Evolutionary conservation across 2,888 invertebrate genomes (phyloP), one percentile per base, ranked within the genome.

Genomic region (Drosophila diplacantha): DNA sequence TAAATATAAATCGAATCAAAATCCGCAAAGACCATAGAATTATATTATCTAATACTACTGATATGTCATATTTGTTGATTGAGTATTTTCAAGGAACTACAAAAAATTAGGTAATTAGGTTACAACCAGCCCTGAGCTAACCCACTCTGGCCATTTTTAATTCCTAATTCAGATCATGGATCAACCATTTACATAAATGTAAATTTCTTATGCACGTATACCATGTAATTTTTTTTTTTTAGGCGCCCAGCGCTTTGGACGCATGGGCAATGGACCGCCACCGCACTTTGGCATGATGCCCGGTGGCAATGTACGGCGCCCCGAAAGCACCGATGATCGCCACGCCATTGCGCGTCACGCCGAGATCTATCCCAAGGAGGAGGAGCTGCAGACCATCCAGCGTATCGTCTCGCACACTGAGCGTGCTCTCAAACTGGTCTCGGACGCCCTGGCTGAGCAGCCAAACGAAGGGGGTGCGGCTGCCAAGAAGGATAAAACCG

Each of bases 251-350:
- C 83, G 78, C 5, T 79, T 79, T 24, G 86, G 86, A 2, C 85
- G 86, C 24, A 80, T 85, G 70, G 86, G 86, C 14, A 90, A 90
- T 74, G 90, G 89, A 11, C 88, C 88, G 5, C 89, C 88, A 49
- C 90, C 90, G 41, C 90, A 90, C 87, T 91, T 90, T 85, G 90
- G 91, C 65, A 88, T 88, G 88, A 91, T 91, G 71, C 91, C 91
- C 14, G 92, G 92, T 46, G 84, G 75, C 5, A 81, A 80, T 54
- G 80, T 85, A 29, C 92, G 97, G 22, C 92, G 96, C 50, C 94
- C 95, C 0, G 97, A 98, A 88, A 95, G 96, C n/a, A 93, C 94
- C 18, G 98, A 99, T 89, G 99, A 99, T 89, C 93, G 97, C 11
- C 98, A 98, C 90, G 96, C 98, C 60, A 92, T 96, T 87, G 94